phyloP scores from a whole-genome alignment of 2,113 vertebrate species.

The Campylomormyrus numenius region DNA sequence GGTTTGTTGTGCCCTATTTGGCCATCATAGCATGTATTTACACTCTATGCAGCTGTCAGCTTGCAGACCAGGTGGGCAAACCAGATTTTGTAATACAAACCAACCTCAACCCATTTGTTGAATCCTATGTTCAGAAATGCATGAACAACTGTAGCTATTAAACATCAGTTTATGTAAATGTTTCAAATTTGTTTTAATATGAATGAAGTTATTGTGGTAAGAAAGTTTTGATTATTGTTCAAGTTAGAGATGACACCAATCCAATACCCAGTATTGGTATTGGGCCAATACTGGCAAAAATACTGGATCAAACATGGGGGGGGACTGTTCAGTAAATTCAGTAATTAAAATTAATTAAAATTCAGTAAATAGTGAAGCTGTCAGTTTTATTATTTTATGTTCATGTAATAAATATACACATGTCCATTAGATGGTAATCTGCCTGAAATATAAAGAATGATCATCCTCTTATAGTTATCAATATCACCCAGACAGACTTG shows the following conservation, averaged over 20 bases:
- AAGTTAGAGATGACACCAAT: not conserved
- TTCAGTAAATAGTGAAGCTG: too few species aligned
- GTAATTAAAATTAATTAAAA: too few species aligned
- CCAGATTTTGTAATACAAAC: not conserved
- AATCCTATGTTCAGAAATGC: not conserved
- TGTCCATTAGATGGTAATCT: too few species aligned
- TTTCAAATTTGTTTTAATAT: not conserved
- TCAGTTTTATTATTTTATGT: too few species aligned
- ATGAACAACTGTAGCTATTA: not conserved
- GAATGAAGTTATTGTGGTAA: not conserved
- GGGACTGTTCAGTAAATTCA: too few species aligned
- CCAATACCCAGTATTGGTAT: not conserved
- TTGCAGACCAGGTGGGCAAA: not conserved
- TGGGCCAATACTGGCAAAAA: not conserved
- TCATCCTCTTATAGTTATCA: too few species aligned
- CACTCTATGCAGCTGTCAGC: not conserved
- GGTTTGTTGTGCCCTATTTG: not conserved
- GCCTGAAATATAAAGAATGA: too few species aligned
- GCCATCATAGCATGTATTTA: not conserved
- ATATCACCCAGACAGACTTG: too few species aligned
- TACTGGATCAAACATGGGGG: not conserved
- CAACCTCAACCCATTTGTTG: not conserved
- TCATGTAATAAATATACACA: too few species aligned
- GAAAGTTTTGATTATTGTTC: not conserved
- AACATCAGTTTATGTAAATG: not conserved